A percentile compares a stretch with the other conserved stretches of the same genome.
Conservation (phyloP, 2,797 vertebrate species). For the Periophthalmus magnuspinnatus region DNA sequence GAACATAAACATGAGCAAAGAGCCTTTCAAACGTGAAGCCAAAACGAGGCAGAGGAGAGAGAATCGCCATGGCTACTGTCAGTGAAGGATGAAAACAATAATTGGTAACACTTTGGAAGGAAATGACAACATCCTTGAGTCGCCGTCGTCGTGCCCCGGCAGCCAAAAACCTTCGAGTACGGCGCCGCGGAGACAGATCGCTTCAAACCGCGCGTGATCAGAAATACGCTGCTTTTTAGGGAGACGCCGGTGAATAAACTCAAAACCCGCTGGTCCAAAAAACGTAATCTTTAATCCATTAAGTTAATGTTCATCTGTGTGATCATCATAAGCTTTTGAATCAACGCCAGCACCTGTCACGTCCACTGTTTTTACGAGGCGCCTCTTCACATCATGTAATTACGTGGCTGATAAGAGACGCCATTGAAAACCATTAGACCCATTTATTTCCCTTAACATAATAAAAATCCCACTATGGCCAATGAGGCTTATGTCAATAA, state of each 20-base stretch:
- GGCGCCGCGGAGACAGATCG: not conserved
- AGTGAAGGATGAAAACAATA: conserved; percentile 25
- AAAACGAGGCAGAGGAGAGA: conserved; percentile 24
- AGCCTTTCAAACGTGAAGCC: conserved; percentile 24
- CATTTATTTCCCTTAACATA: conserved; percentile 2
- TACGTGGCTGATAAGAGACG: conserved; percentile 2
- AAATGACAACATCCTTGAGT: conserved; percentile 26
- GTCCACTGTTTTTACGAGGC: conserved; percentile 1
- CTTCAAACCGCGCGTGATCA: not conserved
- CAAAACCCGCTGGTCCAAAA: not conserved
- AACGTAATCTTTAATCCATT: not conserved
- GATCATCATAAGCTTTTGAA: conserved; percentile 1
- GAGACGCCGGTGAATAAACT: not conserved
- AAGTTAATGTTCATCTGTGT: conserved; percentile 5
- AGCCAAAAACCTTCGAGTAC: conserved; percentile 4
- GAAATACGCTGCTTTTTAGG: not conserved
- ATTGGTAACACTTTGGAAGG: conserved; percentile 33
- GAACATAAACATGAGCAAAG: conserved; percentile 20
- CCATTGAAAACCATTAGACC: conserved; percentile 11
- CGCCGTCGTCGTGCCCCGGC: conserved; percentile 22
- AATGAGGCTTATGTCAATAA: conserved; percentile 2
- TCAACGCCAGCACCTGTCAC: conserved; percentile 7
- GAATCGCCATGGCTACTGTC: conserved; percentile 15
- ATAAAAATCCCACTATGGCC: conserved; percentile 2
- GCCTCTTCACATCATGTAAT: conserved; percentile 1